Evolutionary conservation across 2,888 invertebrate genomes (phyloP).

Genomic region (Hemicrepidius hirtus): DNA sequence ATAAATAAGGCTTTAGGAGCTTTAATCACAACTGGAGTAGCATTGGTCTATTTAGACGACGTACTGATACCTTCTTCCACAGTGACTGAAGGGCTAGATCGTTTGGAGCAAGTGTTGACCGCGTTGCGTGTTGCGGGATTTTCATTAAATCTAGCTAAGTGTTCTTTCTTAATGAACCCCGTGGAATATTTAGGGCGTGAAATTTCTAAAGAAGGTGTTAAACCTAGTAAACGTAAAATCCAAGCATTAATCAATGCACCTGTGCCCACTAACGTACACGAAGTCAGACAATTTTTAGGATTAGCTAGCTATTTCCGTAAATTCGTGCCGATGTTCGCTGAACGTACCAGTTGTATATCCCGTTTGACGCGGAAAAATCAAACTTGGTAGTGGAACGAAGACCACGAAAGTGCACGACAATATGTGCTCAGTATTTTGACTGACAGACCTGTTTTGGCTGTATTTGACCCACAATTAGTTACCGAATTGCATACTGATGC

Average conservation of each 20-base stretch:
- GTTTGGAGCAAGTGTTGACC: too few relatives aligned
- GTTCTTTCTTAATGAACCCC: not conserved
- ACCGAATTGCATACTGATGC: constrained; percentile 49
- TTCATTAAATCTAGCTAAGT: not conserved
- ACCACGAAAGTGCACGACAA: constrained; percentile 3
- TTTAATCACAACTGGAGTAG: not conserved
- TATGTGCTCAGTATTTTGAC: constrained; percentile 2
- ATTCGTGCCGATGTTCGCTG: constrained; percentile 17
- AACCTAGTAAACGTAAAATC: not conserved
- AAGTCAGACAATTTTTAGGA: constrained; percentile 29
- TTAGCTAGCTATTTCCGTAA: constrained; percentile 29
- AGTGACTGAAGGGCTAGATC: too few relatives aligned
- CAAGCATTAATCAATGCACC: not conserved
- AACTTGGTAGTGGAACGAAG: constrained; percentile 2
- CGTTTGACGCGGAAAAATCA: not conserved
- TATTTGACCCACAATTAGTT: constrained; percentile 7
- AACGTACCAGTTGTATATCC: not conserved
- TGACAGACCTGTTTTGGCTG: constrained; percentile 18
- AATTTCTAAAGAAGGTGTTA: not conserved
- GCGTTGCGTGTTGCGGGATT: too few relatives aligned
- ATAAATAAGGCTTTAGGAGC: not conserved
- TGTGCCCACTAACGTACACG: constrained; percentile 15
- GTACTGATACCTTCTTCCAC: not conserved
- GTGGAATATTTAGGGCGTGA: not conserved
- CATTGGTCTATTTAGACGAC: not conserved